Base-by-base conservation (phyloP, 2,797 vertebrate species). In the Dermochelys coriacea region DNA sequence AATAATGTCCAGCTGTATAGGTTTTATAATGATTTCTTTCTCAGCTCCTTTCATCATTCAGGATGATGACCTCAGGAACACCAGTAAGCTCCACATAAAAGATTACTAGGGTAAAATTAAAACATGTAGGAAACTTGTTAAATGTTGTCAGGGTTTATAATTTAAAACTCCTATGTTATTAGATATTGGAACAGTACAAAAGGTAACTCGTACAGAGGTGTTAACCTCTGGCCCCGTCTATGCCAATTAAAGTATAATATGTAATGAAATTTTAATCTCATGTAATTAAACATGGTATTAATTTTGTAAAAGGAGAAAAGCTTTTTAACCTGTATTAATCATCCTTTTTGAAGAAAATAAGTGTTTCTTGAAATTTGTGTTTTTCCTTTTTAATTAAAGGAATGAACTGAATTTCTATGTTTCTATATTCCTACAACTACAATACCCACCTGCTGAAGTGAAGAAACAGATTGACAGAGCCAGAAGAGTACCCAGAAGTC, bases 201-300 rank as follows among this genome's bases (percentile, higher is more conserved):
- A 96, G 95, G 95, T 94, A 95, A 95, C 81, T 93, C 54, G 1
- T 79, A 50, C 85, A 96, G 96, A 94, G 93, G 94, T 87, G 93
- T 94, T 96, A 96, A 97, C 94, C 94, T 96, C 91, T 95, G 93
- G 84, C 85, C 78, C 8, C n/a, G 80, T 95, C 93, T 91, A 95
- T 90, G 89, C 94, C 95, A 97, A 98, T 97, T 95, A 97, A 97
- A 97, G 88, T 94, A 94, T 95, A 95, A 94, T 85, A 84, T 96
- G 80, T 96, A 95, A 91, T 95, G 91, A 96, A 97, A 95, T 96
- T 97, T 98, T 98, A 97, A 98, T 97, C 95, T 97, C 94, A 91
- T 92, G 37, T 97, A 98, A 98, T 98, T 98, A 97, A 97, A 93
- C 64, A 93, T 94, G 93, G 88, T 96, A 97, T 97, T 98, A 97